Conservation (phyloP, 2,797 vertebrate genomes). For the Mormyrops attenuatus region DNA sequence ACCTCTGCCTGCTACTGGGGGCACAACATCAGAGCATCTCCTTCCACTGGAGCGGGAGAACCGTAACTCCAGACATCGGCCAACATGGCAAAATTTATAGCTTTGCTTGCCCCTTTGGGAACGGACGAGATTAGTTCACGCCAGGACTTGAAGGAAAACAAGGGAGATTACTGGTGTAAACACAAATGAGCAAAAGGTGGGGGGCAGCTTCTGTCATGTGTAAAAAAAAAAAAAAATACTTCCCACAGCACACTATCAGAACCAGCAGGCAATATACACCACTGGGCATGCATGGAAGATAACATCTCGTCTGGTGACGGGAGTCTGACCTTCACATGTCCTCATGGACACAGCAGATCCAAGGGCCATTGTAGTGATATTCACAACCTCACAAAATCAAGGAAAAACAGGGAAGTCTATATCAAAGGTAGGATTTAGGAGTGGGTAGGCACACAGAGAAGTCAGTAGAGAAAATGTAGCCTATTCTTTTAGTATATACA, state of each 20-base stretch:
- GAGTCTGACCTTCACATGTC: background rate
- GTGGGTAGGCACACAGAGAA: background rate
- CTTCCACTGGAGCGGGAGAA: constrained; percentile 11
- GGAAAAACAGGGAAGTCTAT: background rate
- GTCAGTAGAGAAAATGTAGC: background rate
- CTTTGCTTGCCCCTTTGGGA: constrained; percentile 33
- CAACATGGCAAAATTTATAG: constrained; percentile 53
- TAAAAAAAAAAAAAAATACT: background rate
- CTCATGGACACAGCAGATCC: background rate
- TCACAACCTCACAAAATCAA: background rate
- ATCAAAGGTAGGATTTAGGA: background rate
- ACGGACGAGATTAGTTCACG: background rate
- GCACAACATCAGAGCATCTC: constrained; percentile 14
- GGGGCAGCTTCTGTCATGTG: background rate
- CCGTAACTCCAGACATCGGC: constrained; percentile 25
- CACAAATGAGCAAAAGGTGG: constrained; percentile 2
- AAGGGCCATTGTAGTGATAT: background rate
- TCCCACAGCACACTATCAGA: background rate
- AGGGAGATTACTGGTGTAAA: constrained; percentile 11
- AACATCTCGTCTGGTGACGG: background rate
- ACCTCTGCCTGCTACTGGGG: constrained; percentile 39
- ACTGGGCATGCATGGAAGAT: background rate
- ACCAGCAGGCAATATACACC: background rate
- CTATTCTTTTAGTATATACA: background rate
- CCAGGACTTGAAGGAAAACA: constrained; percentile 19